A percentile compares a stretch with the other conserved stretches of the same genome.
phyloP scores from a whole-genome alignment of 2,113 vertebrate genomes.

The Percina caprodes region DNA sequence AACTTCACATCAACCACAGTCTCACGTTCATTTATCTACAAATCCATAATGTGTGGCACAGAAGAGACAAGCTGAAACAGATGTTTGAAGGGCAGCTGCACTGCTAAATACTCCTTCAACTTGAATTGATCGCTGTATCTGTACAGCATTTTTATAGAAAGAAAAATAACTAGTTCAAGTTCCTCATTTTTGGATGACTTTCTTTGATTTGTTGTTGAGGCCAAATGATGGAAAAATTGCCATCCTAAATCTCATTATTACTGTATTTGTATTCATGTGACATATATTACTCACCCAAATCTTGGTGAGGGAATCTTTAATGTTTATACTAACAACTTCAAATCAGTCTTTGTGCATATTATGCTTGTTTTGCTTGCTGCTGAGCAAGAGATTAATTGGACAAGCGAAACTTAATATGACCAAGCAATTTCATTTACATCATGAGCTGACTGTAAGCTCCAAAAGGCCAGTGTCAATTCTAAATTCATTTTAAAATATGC shows the following conservation, averaged over 20 bases:
- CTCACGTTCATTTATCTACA: constrained; percentile 54
- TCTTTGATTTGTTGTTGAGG: constrained; percentile 19
- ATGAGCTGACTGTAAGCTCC: background rate
- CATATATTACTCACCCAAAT: background rate
- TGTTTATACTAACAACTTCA: background rate
- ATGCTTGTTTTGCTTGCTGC: constrained; percentile 17
- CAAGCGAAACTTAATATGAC: constrained; percentile 26
- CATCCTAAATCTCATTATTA: background rate
- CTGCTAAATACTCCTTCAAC: constrained; percentile 25
- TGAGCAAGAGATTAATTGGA: constrained; percentile 25
- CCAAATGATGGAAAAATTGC: background rate
- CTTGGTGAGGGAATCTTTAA: background rate
- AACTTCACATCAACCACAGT: constrained; percentile 47
- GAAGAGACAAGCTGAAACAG: constrained; percentile 49
- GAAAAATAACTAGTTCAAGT: background rate
- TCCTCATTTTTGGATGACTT: background rate
- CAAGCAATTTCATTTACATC: constrained; percentile 3
- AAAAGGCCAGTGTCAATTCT: constrained; percentile 11
- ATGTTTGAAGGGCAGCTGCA: constrained; percentile 55
- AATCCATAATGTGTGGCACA: constrained; percentile 33
- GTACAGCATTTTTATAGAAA: background rate
- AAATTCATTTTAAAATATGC: constrained; percentile 14
- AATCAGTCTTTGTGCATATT: background rate
- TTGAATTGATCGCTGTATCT: background rate
- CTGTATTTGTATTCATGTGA: constrained; percentile 2